Evolutionary conservation across 1,140 invertebrate genomes (phyloP).

Genomic region (Ylistrum balloti): DNA sequence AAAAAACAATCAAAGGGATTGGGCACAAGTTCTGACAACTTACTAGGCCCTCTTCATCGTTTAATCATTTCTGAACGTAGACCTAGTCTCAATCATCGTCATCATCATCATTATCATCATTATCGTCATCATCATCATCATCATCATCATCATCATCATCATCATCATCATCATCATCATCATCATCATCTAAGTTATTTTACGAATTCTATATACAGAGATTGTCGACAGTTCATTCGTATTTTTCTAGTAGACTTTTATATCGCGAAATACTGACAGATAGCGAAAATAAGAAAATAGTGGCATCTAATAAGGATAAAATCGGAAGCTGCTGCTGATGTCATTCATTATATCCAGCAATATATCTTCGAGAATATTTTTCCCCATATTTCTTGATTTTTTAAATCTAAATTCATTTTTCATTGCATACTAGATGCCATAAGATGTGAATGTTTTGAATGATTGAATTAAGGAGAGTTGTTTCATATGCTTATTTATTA

Average conservation of each 20-base stretch:
- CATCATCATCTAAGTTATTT: constrained; percentile 11
- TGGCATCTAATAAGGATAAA: neutral
- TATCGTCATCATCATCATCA: constrained; percentile 4
- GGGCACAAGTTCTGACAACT: too few relatives aligned
- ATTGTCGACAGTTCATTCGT: neutral
- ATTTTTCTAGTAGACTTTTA: neutral
- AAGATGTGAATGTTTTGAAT: constrained; percentile 1
- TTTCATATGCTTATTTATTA: neutral
- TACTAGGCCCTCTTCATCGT: too few relatives aligned
- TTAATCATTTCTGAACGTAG: neutral
- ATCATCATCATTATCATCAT: constrained; percentile 30
- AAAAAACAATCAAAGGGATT: too few relatives aligned
- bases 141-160: constrained; percentile 37
- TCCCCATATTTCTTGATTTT: neutral
- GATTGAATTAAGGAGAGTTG: neutral
- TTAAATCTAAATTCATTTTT: neutral
- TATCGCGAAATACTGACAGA: neutral
- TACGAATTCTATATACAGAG: too few relatives aligned
- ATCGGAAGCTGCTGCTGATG: neutral
- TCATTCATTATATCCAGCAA: too few relatives aligned
- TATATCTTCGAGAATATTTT: neutral
- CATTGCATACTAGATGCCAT: neutral
- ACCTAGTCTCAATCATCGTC: constrained; percentile 17
- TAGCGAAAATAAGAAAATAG: too few relatives aligned
- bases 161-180: constrained; percentile 40